Evolutionary conservation across 1,140 invertebrate species (phyloP), one percentile per base, ranked within the genome.

Genomic region (Caenorhabditis briggsae): DNA sequence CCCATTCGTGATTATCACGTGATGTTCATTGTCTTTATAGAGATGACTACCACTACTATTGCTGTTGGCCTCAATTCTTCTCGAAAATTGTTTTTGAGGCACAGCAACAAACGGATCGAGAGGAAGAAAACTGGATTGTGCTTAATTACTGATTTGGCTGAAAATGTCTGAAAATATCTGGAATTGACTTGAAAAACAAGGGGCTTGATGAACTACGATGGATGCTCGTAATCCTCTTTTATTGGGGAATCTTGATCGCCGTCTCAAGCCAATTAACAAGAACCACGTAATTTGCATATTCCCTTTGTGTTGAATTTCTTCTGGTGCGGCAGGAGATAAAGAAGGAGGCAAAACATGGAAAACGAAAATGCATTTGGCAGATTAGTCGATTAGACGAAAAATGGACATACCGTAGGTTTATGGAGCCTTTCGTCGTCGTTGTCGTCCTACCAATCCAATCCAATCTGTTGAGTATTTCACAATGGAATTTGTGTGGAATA

Each of bases 341-440:
- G 9, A 23, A 61, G 23, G 23, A n/a, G n/a, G 20, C 23, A 25
- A 61, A 61, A 18, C 7, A n/a, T 25, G 23, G 58, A 8, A 14
- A 46, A 41, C 46, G 33, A 78, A 53, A 78, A 50, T 78, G 43
- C 70, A 78, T 78, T 78, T 50, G 70, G 70, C 70, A 70, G 64
- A 70, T 70, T 70, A 70, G 64, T 70, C 70, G 70, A 78, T 78
- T 50, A 78, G 46, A 46, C 64, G 23, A 70, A 14, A 12, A 16
- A 46, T 20, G 5, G 14, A 70, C 20, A n/a, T 7, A 48, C 64
- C 64, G 16, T 46, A 46, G 70, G 46, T 70, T 70, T 70, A 70
- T 70, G 64, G 20, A 25, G 14, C 20, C n/a, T 59, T 59, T 59
- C 8, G 18, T n/a, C 50, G 50, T 70, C 41, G 33, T 43, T 46